These are phyloP conservation scores for Amblyteles armatorius DNA, from an alignment of 2,888 invertebrate genomes.

Conservation along the genomic window DNA sequence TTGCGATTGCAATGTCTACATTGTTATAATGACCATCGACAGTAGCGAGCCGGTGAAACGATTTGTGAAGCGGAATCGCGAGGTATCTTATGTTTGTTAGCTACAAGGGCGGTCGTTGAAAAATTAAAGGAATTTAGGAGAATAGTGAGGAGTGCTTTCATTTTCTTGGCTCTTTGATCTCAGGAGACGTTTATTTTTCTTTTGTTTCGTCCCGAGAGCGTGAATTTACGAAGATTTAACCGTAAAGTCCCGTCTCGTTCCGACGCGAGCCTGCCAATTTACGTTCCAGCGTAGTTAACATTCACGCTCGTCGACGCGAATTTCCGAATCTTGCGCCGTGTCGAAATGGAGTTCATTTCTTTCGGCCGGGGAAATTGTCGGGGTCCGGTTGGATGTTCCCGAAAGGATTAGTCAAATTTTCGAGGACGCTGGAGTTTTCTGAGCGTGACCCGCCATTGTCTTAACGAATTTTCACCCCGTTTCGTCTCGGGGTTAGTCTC, in stretches of 20 bases:
- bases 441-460: constrained; percentile 58
- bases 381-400: neutral
- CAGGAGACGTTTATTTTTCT: neutral
- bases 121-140: neutral
- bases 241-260: constrained; percentile 11
- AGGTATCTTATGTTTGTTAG: constrained; percentile 24
- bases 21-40: constrained; percentile 29
- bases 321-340: constrained; percentile 20
- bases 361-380: neutral
- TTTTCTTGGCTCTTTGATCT: neutral
- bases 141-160: neutral
- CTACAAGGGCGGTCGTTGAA: constrained; percentile 12
- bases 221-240: constrained; percentile 7
- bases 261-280: constrained; percentile 13
- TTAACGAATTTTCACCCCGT: constrained; percentile 28
- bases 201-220: neutral
- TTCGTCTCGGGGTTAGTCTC: constrained; percentile 15
- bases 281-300: neutral
- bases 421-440: constrained; percentile 27
- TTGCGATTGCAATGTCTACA: constrained; percentile 46
- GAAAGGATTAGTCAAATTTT: constrained; percentile 53
- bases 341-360: constrained; percentile 33
- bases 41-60: constrained; percentile 68
- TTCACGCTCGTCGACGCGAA: neutral
- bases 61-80: constrained; percentile 68